phyloP scores from a whole-genome alignment of 2,888 invertebrate species.

The Eupithecia pulchellata region DNA sequence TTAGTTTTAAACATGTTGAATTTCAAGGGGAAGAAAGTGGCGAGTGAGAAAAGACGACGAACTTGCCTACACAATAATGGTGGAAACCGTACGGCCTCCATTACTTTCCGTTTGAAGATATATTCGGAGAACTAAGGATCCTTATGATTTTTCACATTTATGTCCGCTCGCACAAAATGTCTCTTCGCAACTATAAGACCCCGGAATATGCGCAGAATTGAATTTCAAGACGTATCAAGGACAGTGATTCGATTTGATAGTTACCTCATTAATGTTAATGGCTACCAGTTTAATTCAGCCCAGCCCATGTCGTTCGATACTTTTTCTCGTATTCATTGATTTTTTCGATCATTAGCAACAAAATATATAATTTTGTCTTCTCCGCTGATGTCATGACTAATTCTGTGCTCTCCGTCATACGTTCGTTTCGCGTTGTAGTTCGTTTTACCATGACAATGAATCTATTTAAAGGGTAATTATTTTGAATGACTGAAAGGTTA shows the following conservation, averaged over 20 bases:
- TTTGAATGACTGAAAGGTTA: constrained; percentile 30
- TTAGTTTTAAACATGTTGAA: neutral
- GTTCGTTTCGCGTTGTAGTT: constrained; percentile 25
- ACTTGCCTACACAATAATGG: neutral
- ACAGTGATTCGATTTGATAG: constrained; percentile 29
- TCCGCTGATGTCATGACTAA: constrained; percentile 39
- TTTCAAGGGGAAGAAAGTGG: neutral
- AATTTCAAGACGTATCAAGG: constrained; percentile 32
- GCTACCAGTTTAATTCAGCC: constrained; percentile 43
- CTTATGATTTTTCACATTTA: neutral
- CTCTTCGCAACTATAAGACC: neutral
- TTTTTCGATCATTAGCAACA: constrained; percentile 35
- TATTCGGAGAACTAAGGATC: neutral
- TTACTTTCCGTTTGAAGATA: neutral
- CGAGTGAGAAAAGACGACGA: neutral
- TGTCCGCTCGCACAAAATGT: neutral
- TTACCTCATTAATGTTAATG: constrained; percentile 39
- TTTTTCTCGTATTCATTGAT: constrained; percentile 37
- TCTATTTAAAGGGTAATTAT: constrained; percentile 28
- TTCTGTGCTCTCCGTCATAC: constrained; percentile 29
- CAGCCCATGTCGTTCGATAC: constrained; percentile 38
- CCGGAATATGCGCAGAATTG: constrained; percentile 21
- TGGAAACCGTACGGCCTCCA: neutral
- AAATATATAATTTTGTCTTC: constrained; percentile 35
- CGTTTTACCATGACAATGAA: constrained; percentile 33